Base-by-base conservation (phyloP, 2,797 vertebrate genomes). In the Ctenopoma kingsleyae region DNA sequence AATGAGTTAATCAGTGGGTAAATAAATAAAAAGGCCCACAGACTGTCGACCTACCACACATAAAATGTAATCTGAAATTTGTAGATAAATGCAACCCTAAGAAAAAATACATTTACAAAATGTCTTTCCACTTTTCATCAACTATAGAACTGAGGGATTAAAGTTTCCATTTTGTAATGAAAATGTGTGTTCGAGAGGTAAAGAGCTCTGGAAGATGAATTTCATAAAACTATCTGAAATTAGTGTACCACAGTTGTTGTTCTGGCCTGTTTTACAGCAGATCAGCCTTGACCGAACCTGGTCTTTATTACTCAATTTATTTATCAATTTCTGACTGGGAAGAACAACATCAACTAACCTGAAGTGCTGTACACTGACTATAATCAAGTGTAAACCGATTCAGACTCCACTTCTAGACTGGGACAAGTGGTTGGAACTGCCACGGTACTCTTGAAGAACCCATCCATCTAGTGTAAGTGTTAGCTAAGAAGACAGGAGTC, bases 401-500 rank as follows among this genome's bases (percentile, higher is more conserved):
- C 35, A 54, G 59, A 48, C 32, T 41, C 16, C 56, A 61, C 25
- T 40, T 46, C 20, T 35, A 41, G 19, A 47, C n/a, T 19, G 35
- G 20, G 22, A 13, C 41, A 20, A 54, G 55, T 12, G 22, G 32
- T 51, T 59, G 71, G 44, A 81, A 74, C 65, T 71, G 46, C 12
- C 6, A 6, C 66, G 22, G 51, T 49, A 52, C 53, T 55, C 27
- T 63, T 57, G 43, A 48, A 61, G 43, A 44, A 64, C 44, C 49
- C 22, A 57, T 41, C 36, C 19, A 36, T 49, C 64, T 68, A 38
- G 62, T 80, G 50, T 61, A 48, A 50, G 63, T 66, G 71, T 67
- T 53, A 74, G 70, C 43, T 59, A 61, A 64, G 40, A 65, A 65
- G 44, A 68, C 67, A 49, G 74, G 78, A 78, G 71, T 83, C 75